Base-by-base conservation (phyloP, 2,888 invertebrate genomes). In the Rhagonycha fulva region DNA sequence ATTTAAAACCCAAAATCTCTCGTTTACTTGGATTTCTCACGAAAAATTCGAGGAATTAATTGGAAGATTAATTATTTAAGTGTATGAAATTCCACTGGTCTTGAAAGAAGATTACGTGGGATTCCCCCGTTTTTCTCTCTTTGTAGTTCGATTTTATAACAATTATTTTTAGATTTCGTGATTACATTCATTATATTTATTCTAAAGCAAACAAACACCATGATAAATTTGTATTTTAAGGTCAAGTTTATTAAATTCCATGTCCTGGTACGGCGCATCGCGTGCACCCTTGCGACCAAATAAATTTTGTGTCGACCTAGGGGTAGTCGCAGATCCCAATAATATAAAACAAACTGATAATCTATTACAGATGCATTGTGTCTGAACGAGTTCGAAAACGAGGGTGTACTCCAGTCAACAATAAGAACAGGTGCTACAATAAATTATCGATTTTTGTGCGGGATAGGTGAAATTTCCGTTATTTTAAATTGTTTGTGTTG, bases 191-290 rank as follows among this genome's bases (percentile, higher is more conserved):
- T 63, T 63, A 63, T 63, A 3, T 63, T 32, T 12, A n/a, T 47
- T 47, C 47, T 47, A 47, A 47, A n/a, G n/a, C n/a, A 47, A 47
- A n/a, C 47, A 47, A 47, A n/a, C 47, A 47, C 47, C n/a, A n/a
- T n/a, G 47, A n/a, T 47, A n/a, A 47, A 47, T 47, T 72, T 72
- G 70, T 72, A 62, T 71, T 67, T 73, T 78, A 84, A 86, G 86
- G 86, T 86, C 86, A 86, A 84, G 85, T 83, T 83, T 83, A 82
- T 80, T 80, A 82, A 80, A 82, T 79, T 82, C 78, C 77, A 78
- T 82, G 80, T 83, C 85, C 84, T 85, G 86, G 86, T 83, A 86
- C 86, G 84, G 76, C 76, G 78, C 72, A 83, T 86, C 84, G 85
- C 86, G 85, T 84, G 84, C 81, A 82, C 78, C 82, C 84, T 83